Percentiles rank a stretch among this genome's conserved stretches.
Evolutionary conservation across 2,113 vertebrate genomes (phyloP).

Genomic region (Gallinago undulata): DNA sequence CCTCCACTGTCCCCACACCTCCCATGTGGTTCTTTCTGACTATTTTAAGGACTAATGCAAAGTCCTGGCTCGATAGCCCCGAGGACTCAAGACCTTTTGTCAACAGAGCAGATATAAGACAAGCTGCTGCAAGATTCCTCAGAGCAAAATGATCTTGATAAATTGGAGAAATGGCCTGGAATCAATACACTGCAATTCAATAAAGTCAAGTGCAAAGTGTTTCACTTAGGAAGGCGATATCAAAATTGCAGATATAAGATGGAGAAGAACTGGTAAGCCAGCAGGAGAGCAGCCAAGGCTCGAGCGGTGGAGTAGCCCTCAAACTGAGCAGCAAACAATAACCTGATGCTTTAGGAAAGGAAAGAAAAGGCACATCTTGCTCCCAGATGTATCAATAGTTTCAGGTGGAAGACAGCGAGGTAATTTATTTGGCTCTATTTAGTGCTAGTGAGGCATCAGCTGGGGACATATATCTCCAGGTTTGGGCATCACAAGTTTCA

Average conservation of each 20-base stretch:
- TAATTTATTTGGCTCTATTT: constrained; percentile 55
- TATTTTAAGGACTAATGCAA: constrained; percentile 17
- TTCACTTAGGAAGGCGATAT: constrained; percentile 34
- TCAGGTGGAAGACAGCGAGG: not conserved
- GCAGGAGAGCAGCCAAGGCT: not conserved
- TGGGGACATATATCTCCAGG: not conserved
- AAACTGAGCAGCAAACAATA: constrained; percentile 34
- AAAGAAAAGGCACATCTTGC: not conserved
- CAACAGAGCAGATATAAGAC: constrained; percentile 36
- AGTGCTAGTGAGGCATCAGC: constrained; percentile 11
- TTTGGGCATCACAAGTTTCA: not conserved
- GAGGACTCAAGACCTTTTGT: constrained; percentile 48
- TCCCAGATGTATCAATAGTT: not conserved
- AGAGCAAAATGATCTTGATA: constrained; percentile 63
- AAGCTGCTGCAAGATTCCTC: constrained; percentile 48
- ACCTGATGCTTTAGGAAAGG: not conserved
- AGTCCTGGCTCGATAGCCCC: not conserved
- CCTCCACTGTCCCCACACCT: not conserved
- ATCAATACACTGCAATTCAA: constrained; percentile 64
- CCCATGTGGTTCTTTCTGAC: not conserved
- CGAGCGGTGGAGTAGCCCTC: not conserved
- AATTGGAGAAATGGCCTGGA: constrained; percentile 61
- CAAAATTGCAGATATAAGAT: not conserved
- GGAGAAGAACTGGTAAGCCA: not conserved
- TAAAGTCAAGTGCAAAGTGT: constrained; percentile 56